Evolutionary conservation across 2,113 vertebrate genomes (phyloP), one percentile per base, ranked within the genome.

Genomic region (Psittacula cyanocephala): DNA sequence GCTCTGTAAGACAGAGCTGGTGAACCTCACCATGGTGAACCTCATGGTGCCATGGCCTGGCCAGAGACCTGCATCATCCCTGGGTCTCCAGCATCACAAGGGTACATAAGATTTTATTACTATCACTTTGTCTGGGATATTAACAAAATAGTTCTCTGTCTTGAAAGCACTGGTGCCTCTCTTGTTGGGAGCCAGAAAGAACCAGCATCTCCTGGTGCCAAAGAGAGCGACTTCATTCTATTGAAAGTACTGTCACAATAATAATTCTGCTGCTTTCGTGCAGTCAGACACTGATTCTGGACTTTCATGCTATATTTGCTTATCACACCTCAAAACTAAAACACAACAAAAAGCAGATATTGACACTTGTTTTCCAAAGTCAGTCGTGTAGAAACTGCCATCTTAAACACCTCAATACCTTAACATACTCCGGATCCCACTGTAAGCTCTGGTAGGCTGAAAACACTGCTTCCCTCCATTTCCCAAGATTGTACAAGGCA

Each of bases 401-500:
- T 41, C 13, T 84, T 80, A 60, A 88, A 64, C 22, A 46, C 27
- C 11, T 24, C n/a, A 65, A 5, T 97, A 98, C 98, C 98, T 98
- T 98, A 64, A 98, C 93, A 11, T 98, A 98, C 18, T 91, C n/a
- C 0, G 92, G 80, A 88, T 98, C 97, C 79, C 95, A 97, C 3
- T 33, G 74, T 27, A 98, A 90, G 87, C 98, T 98, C 33, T 97
- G 86, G 16, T 85, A 70, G 79, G 98, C 98, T 35, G 97, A 96
- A 14, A 22, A 3, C 25, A 85, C 81, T 0, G 98, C 97, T 35
- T 98, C 98, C 1, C 50, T 75, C 98, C 98, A 98, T 83, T 96
- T 98, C 25, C 94, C 88, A 19, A 98, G 97, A 68, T 53, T 97
- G 88, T 97, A 98, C 85, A 98, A 93, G 7, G 98, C 97, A 44